phyloP scores from a whole-genome alignment of 2,888 invertebrate genomes.

The Erebia aethiops region DNA sequence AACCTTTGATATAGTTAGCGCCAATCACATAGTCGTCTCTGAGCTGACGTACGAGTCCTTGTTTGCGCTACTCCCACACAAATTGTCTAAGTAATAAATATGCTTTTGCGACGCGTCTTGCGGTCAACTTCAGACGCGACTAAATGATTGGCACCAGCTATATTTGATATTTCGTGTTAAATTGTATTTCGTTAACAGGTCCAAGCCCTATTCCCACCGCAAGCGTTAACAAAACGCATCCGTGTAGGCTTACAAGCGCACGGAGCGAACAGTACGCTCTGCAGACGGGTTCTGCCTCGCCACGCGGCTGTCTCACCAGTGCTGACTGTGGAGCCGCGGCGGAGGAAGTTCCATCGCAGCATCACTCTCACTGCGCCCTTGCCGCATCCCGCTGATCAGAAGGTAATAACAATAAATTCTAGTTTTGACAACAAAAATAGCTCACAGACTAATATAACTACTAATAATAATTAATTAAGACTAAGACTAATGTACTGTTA shows the following conservation, averaged over 20 bases:
- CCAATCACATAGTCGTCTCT: too few relatives aligned
- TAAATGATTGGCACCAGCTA: too few relatives aligned
- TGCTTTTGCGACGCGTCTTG: too few relatives aligned
- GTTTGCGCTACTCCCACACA: too few relatives aligned
- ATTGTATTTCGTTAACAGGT: slow-evolving; percentile 63
- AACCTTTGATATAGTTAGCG: too few relatives aligned
- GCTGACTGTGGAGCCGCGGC: slow-evolving; percentile 98
- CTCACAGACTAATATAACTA: too few relatives aligned
- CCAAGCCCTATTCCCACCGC: slow-evolving; percentile 93
- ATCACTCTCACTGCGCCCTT: slow-evolving; percentile 97
- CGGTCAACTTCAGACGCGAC: too few relatives aligned
- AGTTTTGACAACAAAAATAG: too few relatives aligned
- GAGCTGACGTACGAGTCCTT: too few relatives aligned
- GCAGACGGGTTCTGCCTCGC: slow-evolving; percentile 95
- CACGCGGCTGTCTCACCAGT: slow-evolving; percentile 98
- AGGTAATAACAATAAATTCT: slow-evolving; percentile 36
- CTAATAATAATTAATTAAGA: too few relatives aligned
- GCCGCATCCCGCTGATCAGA: slow-evolving; percentile 65
- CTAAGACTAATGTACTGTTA: too few relatives aligned
- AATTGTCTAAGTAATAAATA: too few relatives aligned
- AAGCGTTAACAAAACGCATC: slow-evolving; percentile 99
- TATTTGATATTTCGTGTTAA: not conserved
- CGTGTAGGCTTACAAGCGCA: slow-evolving; percentile 99
- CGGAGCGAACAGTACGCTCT: slow-evolving; percentile 92
- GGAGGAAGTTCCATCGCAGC: slow-evolving; percentile 99